A percentile compares a stretch with the other conserved stretches of the same genome.
Evolutionary conservation across 35 echinoderm and acorn worm genomes (phyloP).

Genomic region (Anneissia japonica): DNA sequence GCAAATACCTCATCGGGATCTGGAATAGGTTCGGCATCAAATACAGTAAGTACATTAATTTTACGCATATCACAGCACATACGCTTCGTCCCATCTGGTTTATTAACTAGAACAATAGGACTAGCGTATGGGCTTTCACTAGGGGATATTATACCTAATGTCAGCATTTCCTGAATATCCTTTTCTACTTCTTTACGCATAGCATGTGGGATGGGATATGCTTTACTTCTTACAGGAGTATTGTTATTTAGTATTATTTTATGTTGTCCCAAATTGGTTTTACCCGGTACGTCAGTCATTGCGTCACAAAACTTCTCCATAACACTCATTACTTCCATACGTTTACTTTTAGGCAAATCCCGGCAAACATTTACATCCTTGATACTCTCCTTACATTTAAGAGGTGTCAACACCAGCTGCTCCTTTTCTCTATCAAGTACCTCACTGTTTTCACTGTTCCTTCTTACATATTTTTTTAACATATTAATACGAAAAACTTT

Average conservation of each 20-base stretch:
- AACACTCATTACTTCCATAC: neutral
- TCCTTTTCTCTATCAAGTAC: neutral
- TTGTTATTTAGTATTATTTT: slow-evolving; percentile 12
- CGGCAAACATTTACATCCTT: neutral
- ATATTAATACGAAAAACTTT: slow-evolving; percentile 34
- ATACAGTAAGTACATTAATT: slow-evolving; percentile 1
- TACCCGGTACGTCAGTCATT: slow-evolving; percentile 39
- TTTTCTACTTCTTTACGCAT: slow-evolving; percentile 17
- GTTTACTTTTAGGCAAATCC: neutral
- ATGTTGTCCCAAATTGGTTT: slow-evolving; percentile 26
- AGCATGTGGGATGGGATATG: slow-evolving; percentile 46
- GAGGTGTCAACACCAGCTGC: neutral
- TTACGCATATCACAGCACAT: slow-evolving; percentile 7
- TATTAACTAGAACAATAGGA: slow-evolving; percentile 9
- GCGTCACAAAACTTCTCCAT: neutral
- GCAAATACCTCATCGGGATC: slow-evolving; percentile 11
- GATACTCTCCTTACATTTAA: neutral
- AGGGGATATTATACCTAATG: neutral
- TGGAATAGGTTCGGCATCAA: slow-evolving; percentile 16
- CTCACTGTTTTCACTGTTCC: neutral
- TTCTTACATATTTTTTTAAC: slow-evolving; percentile 32
- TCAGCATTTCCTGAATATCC: slow-evolving; percentile 23
- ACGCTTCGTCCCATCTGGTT: slow-evolving; percentile 6
- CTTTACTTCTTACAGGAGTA: slow-evolving; percentile 22
- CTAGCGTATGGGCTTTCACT: neutral